These are phyloP conservation scores for Pardalotus punctatus DNA, from an alignment of 2,113 vertebrate species.

Conservation along the genomic window DNA sequence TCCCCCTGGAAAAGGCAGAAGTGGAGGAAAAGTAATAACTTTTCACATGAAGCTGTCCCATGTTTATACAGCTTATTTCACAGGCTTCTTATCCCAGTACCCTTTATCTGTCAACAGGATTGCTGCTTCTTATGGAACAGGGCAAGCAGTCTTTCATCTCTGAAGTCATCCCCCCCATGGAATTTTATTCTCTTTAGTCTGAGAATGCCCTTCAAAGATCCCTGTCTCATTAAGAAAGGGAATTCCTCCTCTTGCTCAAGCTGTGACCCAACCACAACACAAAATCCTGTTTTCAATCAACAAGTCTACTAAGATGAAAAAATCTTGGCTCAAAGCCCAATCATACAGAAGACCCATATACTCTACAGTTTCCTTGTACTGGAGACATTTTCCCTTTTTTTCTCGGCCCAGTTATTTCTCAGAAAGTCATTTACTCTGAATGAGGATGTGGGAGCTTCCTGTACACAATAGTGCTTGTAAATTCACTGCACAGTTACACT, in stretches of 20 bases:
- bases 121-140: neutral
- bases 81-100: neutral
- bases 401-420: neutral
- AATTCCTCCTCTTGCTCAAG: neutral
- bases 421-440: neutral
- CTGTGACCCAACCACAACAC: neutral
- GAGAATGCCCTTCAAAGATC: neutral
- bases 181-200: neutral
- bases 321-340: neutral
- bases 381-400: neutral
- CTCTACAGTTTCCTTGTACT: neutral
- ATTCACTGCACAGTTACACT: neutral
- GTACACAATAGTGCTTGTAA: neutral
- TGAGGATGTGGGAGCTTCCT: neutral
- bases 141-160: neutral
- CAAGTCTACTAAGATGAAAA: neutral
- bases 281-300: constrained; percentile 3
- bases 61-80: neutral
- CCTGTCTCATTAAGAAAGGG: neutral
- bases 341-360: neutral
- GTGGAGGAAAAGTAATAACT: neutral
- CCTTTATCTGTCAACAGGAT: neutral
- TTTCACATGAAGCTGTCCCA: neutral
- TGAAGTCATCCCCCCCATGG: neutral
- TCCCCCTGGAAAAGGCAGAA: neutral